Evolutionary conservation across 2,797 vertebrate genomes (phyloP).

Genomic region (Steatocranus sp.): DNA sequence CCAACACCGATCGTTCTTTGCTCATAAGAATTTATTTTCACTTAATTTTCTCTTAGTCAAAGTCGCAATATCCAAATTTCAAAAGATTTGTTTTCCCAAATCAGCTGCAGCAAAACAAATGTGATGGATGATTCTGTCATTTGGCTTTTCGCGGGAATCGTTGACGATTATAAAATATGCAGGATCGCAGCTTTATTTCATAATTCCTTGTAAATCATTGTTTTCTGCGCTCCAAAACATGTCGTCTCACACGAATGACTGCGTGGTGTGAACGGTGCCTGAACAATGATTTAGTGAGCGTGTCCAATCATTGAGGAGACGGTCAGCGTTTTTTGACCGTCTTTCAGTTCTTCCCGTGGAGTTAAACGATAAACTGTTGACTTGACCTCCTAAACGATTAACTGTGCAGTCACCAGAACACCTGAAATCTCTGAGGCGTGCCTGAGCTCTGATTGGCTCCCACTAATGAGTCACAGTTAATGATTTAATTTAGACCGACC

Average conservation of each 20-base stretch:
- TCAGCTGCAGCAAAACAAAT: neutral
- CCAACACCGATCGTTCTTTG: neutral
- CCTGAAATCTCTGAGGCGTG: neutral
- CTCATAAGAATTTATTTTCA: neutral
- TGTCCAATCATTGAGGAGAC: conserved; percentile 28
- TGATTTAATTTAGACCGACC: conserved; percentile 51
- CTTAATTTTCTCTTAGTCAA: neutral
- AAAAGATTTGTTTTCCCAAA: neutral
- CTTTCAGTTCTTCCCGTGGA: neutral
- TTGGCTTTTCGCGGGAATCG: neutral
- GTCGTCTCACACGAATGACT: neutral
- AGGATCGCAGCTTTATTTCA: neutral
- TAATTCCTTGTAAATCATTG: neutral
- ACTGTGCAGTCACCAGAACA: conserved; percentile 46
- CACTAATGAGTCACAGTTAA: conserved; percentile 47
- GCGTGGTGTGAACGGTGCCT: neutral
- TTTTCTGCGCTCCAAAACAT: neutral
- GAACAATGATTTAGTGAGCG: conserved; percentile 12
- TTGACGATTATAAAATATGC: neutral
- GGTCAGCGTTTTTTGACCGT: neutral
- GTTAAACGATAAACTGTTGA: conserved; percentile 58
- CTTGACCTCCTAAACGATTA: conserved; percentile 7
- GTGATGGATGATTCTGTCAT: neutral
- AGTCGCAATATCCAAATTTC: neutral
- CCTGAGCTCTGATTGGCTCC: conserved; percentile 29